Evolutionary conservation across 2,888 invertebrate genomes (phyloP).

Genomic region (Tenthredo scrophulariae): DNA sequence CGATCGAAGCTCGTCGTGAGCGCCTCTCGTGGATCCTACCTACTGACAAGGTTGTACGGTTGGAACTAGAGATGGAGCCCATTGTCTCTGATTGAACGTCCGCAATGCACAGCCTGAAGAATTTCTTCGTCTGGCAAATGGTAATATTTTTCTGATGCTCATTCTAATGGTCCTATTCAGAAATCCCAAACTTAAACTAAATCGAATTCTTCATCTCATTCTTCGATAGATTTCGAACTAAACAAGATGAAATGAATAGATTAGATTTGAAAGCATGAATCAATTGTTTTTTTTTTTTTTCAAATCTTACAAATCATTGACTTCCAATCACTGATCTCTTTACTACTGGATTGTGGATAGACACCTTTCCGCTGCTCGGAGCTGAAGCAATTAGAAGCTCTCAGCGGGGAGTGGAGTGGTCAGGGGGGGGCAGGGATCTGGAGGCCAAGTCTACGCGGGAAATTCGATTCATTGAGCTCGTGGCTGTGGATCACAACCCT

Average conservation of each 20-base stretch:
- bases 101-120: not conserved
- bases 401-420: too few species aligned
- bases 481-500: too few species aligned
- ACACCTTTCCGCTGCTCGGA: too few species aligned
- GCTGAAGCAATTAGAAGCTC: too few species aligned
- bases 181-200: not conserved
- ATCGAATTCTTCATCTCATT: not conserved
- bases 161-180: not conserved
- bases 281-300: not conserved
- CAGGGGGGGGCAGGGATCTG: too few species aligned
- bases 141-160: not conserved
- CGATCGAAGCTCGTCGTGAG: conserved; percentile 3
- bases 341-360: too few species aligned
- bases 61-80: conserved; percentile 20
- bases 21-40: conserved; percentile 5
- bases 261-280: not conserved
- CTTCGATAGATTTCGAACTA: not conserved
- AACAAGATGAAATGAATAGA: not conserved
- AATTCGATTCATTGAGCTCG: too few species aligned
- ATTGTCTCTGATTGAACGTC: conserved; percentile 8
- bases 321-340: too few species aligned
- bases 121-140: not conserved
- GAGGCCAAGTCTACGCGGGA: too few species aligned
- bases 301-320: too few species aligned
- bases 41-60: not conserved